A percentile compares a stretch with the other conserved stretches of the same genome.
Conservation (phyloP, 1,140 invertebrate species). For the Calliopsis andreniformis region DNA sequence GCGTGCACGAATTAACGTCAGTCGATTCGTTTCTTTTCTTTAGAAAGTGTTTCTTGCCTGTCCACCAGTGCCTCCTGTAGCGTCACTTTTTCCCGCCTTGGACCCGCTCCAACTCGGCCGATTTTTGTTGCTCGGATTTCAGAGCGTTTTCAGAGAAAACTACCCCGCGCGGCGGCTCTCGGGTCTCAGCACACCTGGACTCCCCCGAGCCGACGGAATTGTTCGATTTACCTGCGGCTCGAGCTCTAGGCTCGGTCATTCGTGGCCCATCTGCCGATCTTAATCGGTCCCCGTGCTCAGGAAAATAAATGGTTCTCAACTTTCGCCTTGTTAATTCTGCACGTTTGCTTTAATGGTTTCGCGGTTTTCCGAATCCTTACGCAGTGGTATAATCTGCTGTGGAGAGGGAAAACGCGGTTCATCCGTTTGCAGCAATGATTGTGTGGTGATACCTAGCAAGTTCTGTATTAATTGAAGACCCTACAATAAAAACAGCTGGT, state of each 20-base stretch:
- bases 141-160: neutral
- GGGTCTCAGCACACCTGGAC: constrained; percentile 24
- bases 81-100: constrained; percentile 31
- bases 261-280: constrained; percentile 26
- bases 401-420: too few relatives aligned
- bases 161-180: neutral
- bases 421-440: too few relatives aligned
- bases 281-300: neutral
- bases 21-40: neutral
- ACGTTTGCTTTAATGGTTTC: too few relatives aligned
- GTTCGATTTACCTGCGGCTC: constrained; percentile 15
- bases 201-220: neutral
- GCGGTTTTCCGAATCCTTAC: too few relatives aligned
- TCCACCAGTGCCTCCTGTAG: constrained; percentile 9
- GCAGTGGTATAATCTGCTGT: too few relatives aligned
- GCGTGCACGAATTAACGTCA: constrained; percentile 10
- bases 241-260: neutral
- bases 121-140: neutral
- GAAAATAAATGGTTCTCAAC: constrained; percentile 18
- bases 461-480: too few relatives aligned
- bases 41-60: neutral
- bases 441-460: too few relatives aligned
- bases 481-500: too few relatives aligned
- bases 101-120: constrained; percentile 41
- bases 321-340: too few relatives aligned